Percentiles rank a stretch among this genome's conserved stretches.
These are phyloP conservation scores for Helicoverpa zea DNA, from an alignment of 1,140 invertebrate genomes.

Conservation along the genomic window DNA sequence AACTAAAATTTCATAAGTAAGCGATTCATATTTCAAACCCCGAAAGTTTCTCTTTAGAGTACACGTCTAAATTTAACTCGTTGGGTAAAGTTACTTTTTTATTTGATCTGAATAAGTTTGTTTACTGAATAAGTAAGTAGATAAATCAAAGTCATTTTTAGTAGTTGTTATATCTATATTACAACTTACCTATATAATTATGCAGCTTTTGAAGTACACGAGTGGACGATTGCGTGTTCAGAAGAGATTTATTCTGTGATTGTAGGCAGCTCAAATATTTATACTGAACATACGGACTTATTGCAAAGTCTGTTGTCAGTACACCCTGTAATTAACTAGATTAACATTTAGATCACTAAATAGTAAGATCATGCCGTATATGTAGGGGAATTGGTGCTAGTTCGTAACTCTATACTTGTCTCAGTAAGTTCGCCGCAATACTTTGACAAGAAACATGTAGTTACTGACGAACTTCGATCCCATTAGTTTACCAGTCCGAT, in stretches of 20 bases:
- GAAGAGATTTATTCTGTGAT: too few relatives aligned
- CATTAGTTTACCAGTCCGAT: background rate
- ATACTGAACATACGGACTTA: too few relatives aligned
- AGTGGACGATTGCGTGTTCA: background rate
- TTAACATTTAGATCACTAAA: background rate
- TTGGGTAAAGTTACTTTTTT: slow-evolving; percentile 29
- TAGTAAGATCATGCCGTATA: background rate
- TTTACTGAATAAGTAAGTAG: slow-evolving; percentile 39
- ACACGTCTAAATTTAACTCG: slow-evolving; percentile 40
- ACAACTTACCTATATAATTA: too few relatives aligned
- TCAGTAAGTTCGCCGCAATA: slow-evolving; percentile 9
- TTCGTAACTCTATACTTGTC: background rate
- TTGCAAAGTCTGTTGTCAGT: too few relatives aligned
- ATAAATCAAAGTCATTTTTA: slow-evolving; percentile 39
- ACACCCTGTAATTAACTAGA: too few relatives aligned
- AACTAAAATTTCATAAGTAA: slow-evolving; percentile 45
- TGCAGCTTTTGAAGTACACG: slow-evolving; percentile 10
- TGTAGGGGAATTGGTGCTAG: background rate
- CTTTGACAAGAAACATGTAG: background rate
- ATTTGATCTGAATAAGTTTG: slow-evolving; percentile 1
- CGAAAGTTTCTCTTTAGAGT: slow-evolving; percentile 63
- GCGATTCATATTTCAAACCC: slow-evolving; percentile 54
- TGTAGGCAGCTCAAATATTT: too few relatives aligned
- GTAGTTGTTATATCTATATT: background rate
- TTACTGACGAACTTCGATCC: background rate